Evolutionary conservation across 2,888 invertebrate genomes (phyloP), one percentile per base, ranked within the genome.

Genomic region (Axea sp.): DNA sequence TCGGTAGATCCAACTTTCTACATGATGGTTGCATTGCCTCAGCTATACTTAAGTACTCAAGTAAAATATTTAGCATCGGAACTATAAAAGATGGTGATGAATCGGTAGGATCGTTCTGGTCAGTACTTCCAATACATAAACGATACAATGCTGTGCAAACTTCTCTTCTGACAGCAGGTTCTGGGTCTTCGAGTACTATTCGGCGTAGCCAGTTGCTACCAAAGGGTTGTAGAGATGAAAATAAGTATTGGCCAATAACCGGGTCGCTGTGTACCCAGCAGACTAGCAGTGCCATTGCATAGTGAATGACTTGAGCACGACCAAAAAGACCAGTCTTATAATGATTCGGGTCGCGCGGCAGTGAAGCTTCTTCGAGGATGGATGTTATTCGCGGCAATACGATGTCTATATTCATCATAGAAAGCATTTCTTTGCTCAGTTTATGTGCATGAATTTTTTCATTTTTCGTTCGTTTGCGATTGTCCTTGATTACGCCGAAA

Each of bases 271-370:
- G 96, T 31, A 96, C 93, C 94, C 97, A 96, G 78, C 96, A 96
- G 22, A 97, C 96, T 76, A 97, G 91, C 82, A 97, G 90, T 8
- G 96, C 94, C 93, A 97, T 94, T 8, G 96, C 94, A 84, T 96
- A 97, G 84, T 97, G 96, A 9, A 97, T 86, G 5, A 93, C 93
- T 88, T 97, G 97, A 0, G 96, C 95, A 77, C 97, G 90, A 0
- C 97, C 96, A 93, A 96, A 97, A 78, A 97, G 94, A 3, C 97
- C 96, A 64, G 96, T 96, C 86, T 96, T 95, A 82, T 96, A 95
- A 76, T 95, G 94, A 82, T 94, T 93, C 0, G 93, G 93, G 86
- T 95, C 93, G 81, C 93, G 90, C 0, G 95, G 91, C 74, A 94
- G 89, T 7, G 96, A 93, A 47, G 96, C 96, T 87, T 97, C 96